These are phyloP conservation scores for Petrophora chlorosata DNA, from an alignment of 2,888 invertebrate species.

Conservation along the genomic window DNA sequence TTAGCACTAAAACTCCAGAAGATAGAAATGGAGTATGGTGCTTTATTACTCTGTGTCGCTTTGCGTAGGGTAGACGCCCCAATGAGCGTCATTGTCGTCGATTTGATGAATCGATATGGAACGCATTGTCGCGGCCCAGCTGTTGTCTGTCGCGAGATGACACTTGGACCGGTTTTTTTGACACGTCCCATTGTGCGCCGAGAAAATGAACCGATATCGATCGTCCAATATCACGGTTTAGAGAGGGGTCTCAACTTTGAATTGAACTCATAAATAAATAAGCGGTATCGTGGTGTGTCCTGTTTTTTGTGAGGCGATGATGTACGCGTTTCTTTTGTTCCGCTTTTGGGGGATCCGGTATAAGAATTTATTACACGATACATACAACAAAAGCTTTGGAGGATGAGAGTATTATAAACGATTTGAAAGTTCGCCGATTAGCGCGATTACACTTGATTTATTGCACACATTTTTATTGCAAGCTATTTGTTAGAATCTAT, in stretches of 20 bases:
- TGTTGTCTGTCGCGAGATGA: conserved; percentile 79
- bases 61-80: conserved; percentile 63
- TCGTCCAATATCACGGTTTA: conserved; percentile 73
- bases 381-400: conserved; percentile 23
- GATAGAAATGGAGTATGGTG: conserved; percentile 24
- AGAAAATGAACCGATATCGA: conserved; percentile 79
- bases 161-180: conserved; percentile 76
- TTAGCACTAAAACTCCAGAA: conserved; percentile 36
- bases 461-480: conserved; percentile 35
- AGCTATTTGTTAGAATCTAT: conserved; percentile 21
- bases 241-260: conserved; percentile 59
- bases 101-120: conserved; percentile 75
- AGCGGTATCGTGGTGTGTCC: conserved; percentile 76
- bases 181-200: conserved; percentile 68
- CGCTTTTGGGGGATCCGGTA: conserved; percentile 65
- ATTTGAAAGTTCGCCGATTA: conserved; percentile 49
- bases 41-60: conserved; percentile 45
- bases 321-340: conserved; percentile 71
- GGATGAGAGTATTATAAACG: conserved; percentile 31
- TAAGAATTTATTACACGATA: conserved; percentile 55
- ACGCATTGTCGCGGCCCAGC: conserved; percentile 74
- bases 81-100: conserved; percentile 65
- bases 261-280: conserved; percentile 81
- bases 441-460: conserved; percentile 36
- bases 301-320: conserved; percentile 66